Conservation (phyloP, 2,888 invertebrate species). For the Ecliptopera silaceata region DNA sequence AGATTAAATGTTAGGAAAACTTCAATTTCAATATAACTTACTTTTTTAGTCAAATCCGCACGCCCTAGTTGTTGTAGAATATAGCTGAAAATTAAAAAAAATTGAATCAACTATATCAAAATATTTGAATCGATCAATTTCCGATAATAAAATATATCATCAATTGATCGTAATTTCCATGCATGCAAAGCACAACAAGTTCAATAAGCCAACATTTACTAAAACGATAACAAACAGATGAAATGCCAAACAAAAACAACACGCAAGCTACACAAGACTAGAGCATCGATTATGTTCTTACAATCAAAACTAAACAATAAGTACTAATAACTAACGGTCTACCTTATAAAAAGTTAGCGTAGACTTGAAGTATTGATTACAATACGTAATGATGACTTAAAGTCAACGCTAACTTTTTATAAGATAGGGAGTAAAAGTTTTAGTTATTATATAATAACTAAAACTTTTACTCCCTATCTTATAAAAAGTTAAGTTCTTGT, state of each 20-base stretch:
- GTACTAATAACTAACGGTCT: too few relatives aligned
- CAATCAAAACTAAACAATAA: too few relatives aligned
- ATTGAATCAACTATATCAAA: not conserved
- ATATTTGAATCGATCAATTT: not conserved
- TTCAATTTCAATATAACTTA: constrained; percentile 83
- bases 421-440: too few relatives aligned
- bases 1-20: not conserved
- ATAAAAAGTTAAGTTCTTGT: too few relatives aligned
- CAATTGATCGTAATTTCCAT: not conserved
- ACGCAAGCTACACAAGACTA: not conserved
- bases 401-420: too few relatives aligned
- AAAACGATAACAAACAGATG: not conserved
- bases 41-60: constrained; percentile 85
- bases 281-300: too few relatives aligned
- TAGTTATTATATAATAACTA: too few relatives aligned
- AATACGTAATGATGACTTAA: too few relatives aligned
- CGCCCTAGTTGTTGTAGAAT: constrained; percentile 88
- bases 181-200: not conserved
- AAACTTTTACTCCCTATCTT: too few relatives aligned
- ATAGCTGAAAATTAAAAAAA: constrained; percentile 83
- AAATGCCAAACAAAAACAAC: not conserved
- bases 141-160: not conserved
- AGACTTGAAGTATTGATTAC: too few relatives aligned
- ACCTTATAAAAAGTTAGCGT: too few relatives aligned
- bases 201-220: not conserved